Base-by-base conservation (phyloP, 2,888 invertebrate species). In the Amiota communis region DNA sequence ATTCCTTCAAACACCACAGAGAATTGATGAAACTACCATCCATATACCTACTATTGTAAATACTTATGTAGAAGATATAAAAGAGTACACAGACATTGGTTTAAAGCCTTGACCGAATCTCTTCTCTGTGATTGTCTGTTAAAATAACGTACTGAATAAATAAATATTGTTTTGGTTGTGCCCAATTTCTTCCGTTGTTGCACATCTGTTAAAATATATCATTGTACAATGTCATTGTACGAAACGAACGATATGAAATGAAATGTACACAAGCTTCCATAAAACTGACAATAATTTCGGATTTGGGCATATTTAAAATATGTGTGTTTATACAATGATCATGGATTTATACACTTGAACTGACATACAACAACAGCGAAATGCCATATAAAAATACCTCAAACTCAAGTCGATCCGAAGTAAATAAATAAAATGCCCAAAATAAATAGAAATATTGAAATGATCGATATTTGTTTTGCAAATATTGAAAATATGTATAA, bases 171-270 rank as follows among this genome's bases (percentile, higher is more conserved):
- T 53, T 53, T 36, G 23, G 13, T 20, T 68, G 53, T 53, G 51
- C 23, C 49, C 67, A 23, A 2, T 68, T 53, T 8, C 36, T 68
- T 53, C 67, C n/a, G n/a, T n/a, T n/a, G 13, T 53, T 23, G 76
- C 74, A 84, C 83, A 83, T 86, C 83, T 83, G 83, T 71, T 80
- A 20, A 75, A 74, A 86, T 83, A 81, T 76, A 84, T 86, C 84
- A 83, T 36, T 83, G 74, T 53, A 23, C 51, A 68, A 68, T 68
- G 67, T 68, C 67, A 68, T 23, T 51, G 49, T 68, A 36, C 11
- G 8, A 23, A 68, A 10, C n/a, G 20, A 68, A 53, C 53, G 17
- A 3, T 23, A n/a, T 23, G 3, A 6, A 36, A 36, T 36, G 36
- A 23, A 17, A 68, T 23, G 9, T 36, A n/a, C 63, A 63, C 6